These are phyloP conservation scores for Saimiri boliviensis DNA, from an alignment of 2,113 vertebrate species.

Conservation along the genomic window DNA sequence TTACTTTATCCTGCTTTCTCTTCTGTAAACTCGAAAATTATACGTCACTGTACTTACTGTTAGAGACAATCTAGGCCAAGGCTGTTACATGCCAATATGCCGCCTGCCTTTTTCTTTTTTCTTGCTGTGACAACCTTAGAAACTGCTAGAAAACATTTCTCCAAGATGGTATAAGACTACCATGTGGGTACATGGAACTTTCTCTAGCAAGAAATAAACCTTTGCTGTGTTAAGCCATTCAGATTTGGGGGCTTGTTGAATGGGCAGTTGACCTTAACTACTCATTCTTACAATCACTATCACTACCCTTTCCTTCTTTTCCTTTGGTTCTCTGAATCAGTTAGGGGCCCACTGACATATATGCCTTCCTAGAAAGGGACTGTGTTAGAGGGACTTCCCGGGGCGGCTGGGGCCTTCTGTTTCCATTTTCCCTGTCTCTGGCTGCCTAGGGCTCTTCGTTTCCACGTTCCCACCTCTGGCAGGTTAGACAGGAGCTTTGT, in stretches of 20 bases:
- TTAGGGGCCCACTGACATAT: neutral
- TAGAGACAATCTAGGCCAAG: neutral
- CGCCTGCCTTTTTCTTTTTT: neutral
- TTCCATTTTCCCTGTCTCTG: no score
- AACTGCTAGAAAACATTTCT: rapidly evolving
- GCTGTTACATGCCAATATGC: rapidly evolving
- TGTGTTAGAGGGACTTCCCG: no score
- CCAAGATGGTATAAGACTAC: neutral
- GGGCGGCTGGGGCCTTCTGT: no score
- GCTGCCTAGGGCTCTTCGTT: no score
- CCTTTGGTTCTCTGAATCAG: neutral
- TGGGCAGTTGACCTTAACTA: neutral
- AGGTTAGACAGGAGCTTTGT: no score
- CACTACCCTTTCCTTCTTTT: neutral
- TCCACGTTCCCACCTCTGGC: no score
- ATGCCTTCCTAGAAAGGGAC: neutral
- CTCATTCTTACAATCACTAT: neutral
- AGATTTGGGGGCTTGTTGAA: neutral
- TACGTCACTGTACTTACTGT: no score
- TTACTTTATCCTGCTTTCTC: neutral
- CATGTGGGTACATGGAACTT: neutral
- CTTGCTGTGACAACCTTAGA: neutral
- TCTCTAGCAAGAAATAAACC: neutral
- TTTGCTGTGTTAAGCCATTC: neutral
- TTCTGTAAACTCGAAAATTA: neutral